Evolutionary conservation across 2,888 invertebrate species (phyloP).

Genomic region (Ectemnius continuus): DNA sequence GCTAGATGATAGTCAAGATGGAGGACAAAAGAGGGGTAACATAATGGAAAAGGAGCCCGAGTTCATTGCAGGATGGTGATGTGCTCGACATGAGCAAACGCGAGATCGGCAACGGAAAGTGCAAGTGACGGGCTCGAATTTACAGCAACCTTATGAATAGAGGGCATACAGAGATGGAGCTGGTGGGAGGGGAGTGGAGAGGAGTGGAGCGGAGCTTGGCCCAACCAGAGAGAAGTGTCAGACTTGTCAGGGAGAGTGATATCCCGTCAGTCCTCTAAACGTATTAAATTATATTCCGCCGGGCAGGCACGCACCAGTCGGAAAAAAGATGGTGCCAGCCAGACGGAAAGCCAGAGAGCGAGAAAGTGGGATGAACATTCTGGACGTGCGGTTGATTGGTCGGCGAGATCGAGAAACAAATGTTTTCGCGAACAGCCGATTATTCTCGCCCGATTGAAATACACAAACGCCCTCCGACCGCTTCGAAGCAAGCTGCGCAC

Average conservation of each 20-base stretch:
- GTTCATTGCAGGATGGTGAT: neutral
- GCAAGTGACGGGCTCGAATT: slow-evolving; percentile 38
- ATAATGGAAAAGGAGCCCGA: too few species aligned
- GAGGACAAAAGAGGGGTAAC: neutral
- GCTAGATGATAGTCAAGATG: neutral
- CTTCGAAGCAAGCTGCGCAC: too few species aligned
- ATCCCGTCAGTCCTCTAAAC: slow-evolving; percentile 59
- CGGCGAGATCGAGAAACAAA: slow-evolving; percentile 47
- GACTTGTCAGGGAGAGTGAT: slow-evolving; percentile 53
- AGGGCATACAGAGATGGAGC: slow-evolving; percentile 34
- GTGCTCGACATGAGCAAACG: neutral
- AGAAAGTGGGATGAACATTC: slow-evolving; percentile 26
- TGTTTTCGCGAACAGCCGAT: slow-evolving; percentile 50
- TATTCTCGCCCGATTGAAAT: slow-evolving; percentile 31
- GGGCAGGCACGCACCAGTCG: slow-evolving; percentile 38
- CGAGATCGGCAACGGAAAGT: slow-evolving; percentile 26
- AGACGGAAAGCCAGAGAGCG: neutral
- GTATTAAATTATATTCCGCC: slow-evolving; percentile 58
- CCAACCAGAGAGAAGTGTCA: slow-evolving; percentile 36
- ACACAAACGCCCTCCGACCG: too few species aligned
- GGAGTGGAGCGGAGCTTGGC: too few species aligned
- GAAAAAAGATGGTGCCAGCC: too few species aligned
- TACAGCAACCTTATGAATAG: slow-evolving; percentile 33
- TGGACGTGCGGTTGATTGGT: slow-evolving; percentile 53
- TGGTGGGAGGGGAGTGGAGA: slow-evolving; percentile 32